Conservation (phyloP, 2,797 vertebrate species). For the Lophius americanus region DNA sequence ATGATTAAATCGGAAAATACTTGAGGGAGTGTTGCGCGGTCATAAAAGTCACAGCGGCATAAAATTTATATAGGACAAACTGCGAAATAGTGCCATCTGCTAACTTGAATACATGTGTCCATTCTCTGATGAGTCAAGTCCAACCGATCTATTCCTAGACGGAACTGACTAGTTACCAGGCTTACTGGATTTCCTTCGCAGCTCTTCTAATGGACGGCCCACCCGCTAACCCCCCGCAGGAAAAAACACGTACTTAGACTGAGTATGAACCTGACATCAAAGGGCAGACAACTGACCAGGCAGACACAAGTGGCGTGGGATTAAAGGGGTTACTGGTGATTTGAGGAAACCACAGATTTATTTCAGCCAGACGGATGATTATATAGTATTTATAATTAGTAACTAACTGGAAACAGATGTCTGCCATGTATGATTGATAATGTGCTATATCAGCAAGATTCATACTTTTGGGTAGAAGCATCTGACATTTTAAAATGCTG, state of each 20-base stretch:
- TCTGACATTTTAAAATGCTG: neutral
- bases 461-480: neutral
- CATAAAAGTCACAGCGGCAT: constrained; percentile 29
- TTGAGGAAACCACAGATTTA: constrained; percentile 47
- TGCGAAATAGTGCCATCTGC: constrained; percentile 6
- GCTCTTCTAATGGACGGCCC: constrained; percentile 23
- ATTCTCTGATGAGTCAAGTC: constrained; percentile 6
- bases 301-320: constrained; percentile 41
- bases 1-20: constrained; percentile 43
- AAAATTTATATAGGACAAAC: neutral
- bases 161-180: constrained; percentile 13
- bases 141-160: constrained; percentile 49
- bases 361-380: constrained; percentile 46
- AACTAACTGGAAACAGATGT: neutral
- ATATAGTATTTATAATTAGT: constrained; percentile 24
- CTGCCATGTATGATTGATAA: neutral
- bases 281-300: constrained; percentile 58
- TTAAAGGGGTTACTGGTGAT: constrained; percentile 50
- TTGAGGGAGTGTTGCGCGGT: constrained; percentile 8
- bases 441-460: neutral
- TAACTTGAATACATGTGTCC: neutral
- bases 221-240: neutral
- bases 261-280: constrained; percentile 59
- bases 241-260: constrained; percentile 47
- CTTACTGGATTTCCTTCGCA: constrained; percentile 48